Base-by-base conservation (phyloP, 2,797 vertebrate species). In the Synaphobranchus kaupii region DNA sequence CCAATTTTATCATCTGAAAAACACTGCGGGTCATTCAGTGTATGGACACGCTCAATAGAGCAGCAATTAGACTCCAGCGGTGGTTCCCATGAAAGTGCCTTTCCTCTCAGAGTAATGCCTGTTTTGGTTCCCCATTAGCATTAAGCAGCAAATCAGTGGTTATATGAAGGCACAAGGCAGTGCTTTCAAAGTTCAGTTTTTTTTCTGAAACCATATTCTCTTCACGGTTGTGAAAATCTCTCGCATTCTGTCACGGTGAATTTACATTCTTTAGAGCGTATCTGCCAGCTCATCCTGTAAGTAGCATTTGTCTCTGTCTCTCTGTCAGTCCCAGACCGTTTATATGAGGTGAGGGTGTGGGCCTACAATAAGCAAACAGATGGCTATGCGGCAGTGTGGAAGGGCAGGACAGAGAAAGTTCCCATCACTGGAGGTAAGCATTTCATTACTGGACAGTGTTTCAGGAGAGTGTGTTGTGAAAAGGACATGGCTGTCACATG, bases 311-410 rank as follows among this genome's bases (percentile, higher is more conserved):
- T 15, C 28, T 85, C 31, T 87, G 31, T 83, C 7, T 83, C 84
- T 89, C 68, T 91, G 81, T 76, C 92, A 99, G 98, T 93, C 90
- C 95, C 98, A 86, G 98, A 97, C 91, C 96, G 90, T 2, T 96
- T 98, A 80, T 99, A 99, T 0, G 97, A 99, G 92, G 97, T 99
- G 90, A 98, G 96, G 92, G 94, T 99, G 31, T 97, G 98, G 95
- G 97, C 97, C 0, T 98, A 97, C 93, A 98, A 96, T 93, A 99
- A 98, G 88, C 98, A 98, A 0, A 95, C 95, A 82, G 98, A 99
- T 0, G 97, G 98, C 90, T 97, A 98, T 0, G 97, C 98, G 0
- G 98, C 96, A 0, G 95, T 97, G 89, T 99, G 98, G 98, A 99
- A 98, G 88, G 98, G 98, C 89, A 97, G 96, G 90, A 99, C 98